Evolutionary conservation across 2,888 invertebrate genomes (phyloP).

Genomic region (Macrosiphum euphorbiae): DNA sequence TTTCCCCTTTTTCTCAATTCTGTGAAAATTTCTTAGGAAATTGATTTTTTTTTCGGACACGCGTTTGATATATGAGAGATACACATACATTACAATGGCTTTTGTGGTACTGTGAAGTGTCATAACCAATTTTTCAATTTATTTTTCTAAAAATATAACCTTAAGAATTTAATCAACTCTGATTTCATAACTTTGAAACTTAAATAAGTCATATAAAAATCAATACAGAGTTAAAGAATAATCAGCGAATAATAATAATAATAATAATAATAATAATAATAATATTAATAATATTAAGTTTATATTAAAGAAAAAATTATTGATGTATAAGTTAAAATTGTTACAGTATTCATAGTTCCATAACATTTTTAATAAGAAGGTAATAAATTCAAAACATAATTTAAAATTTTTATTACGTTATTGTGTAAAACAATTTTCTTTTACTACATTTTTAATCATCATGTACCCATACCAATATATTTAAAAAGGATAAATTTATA

Average conservation of each 20-base stretch:
- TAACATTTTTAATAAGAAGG: no score
- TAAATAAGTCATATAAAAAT: neutral
- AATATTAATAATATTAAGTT: neutral
- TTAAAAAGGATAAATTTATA: neutral
- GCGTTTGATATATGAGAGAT: conserved; percentile 41
- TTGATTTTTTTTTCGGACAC: conserved; percentile 16
- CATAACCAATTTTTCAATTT: conserved; percentile 16
- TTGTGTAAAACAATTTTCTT: neutral
- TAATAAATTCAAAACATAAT: neutral
- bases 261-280: neutral
- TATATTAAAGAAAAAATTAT: neutral
- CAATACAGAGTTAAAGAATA: neutral
- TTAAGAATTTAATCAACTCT: neutral
- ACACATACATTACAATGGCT: conserved; percentile 4
- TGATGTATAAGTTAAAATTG: no score
- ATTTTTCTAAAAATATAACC: neutral
- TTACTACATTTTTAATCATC: neutral
- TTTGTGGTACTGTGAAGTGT: conserved; percentile 13
- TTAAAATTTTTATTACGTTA: neutral
- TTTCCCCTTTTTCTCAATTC: neutral
- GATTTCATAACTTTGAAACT: neutral
- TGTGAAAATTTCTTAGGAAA: conserved; percentile 7
- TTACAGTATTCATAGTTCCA: no score
- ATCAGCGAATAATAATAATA: neutral
- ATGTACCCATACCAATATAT: neutral